phyloP scores from a whole-genome alignment of 2,888 invertebrate species.

The Periphyllus acericola region DNA sequence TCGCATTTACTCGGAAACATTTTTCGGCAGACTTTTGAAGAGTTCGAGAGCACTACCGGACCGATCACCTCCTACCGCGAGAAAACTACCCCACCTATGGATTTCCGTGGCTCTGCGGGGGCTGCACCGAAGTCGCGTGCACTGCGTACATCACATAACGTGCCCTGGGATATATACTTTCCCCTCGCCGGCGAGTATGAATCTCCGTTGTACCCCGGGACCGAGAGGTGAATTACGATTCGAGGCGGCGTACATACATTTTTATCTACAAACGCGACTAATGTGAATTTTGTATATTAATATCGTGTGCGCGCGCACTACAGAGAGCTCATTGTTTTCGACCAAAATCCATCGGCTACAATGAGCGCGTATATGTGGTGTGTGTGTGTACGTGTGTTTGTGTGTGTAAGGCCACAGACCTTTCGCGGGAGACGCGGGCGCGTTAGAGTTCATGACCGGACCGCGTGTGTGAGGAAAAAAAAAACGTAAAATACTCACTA shows the following conservation, averaged over 20 bases:
- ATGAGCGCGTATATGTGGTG: background rate
- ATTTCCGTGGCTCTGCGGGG: too few species aligned
- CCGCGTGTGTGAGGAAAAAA: background rate
- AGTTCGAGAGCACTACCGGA: too few species aligned
- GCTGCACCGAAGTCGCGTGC: too few species aligned
- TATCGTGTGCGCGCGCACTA: background rate
- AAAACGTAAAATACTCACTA: background rate
- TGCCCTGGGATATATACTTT: too few species aligned
- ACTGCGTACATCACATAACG: too few species aligned
- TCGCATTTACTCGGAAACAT: too few species aligned
- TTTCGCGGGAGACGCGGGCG: conserved; percentile 4
- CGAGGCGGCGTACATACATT: background rate
- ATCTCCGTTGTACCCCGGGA: background rate
- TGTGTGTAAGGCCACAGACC: conserved; percentile 22
- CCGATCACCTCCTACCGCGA: too few species aligned
- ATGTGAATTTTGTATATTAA: conserved; percentile 14
- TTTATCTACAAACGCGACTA: background rate
- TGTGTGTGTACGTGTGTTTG: background rate
- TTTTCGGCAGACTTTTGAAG: too few species aligned
- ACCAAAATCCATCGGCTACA: conserved; percentile 7
- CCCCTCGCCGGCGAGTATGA: too few species aligned
- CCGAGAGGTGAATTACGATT: background rate
- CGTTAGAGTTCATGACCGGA: conserved; percentile 42
- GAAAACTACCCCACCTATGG: too few species aligned
- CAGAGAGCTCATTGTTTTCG: conserved; percentile 41